Evolutionary conservation across 2,113 vertebrate genomes (phyloP), one percentile per base, ranked within the genome.

Genomic region (Ochotona curzoniae): DNA sequence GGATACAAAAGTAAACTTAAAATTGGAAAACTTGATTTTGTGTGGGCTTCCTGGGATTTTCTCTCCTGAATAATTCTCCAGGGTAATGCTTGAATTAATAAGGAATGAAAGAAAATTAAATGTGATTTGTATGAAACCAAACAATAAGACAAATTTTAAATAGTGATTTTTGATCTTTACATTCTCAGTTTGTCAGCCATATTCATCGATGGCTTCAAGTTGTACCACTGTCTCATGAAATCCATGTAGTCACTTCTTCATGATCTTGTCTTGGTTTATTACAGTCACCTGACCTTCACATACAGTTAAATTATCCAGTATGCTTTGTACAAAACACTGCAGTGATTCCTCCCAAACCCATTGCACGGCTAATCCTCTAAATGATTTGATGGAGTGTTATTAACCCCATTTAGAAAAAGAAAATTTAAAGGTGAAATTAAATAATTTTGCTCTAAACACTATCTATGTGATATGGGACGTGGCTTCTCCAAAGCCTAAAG

Each of bases 401-500:
- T 87, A 83, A 91, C 94, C 51, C 21, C 83, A 76, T 74, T 80
- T 95, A 87, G 38, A 86, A 89, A 30, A 89, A 49, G 12, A 44
- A 71, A 80, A 61, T n/a, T 67, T 89, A 93, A 87, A 67, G 38
- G 8, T 89, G 4, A 71, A 71, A 79, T 95, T 80, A 89, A 89
- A 90, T 67, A 92, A 93, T 57, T 93, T 21, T 32, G 80, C 69
- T 69, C 90, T 28, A 25, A 91, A 63, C 91, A 75, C 71, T 32
- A 79, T 4, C 61, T 89, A 11, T 73, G 35, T 80, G 23, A 17
- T 44, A 3, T 47, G 60, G 2, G 0, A 18, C 38, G 35, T 32
- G 13, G 57, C 18, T 86, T 83, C 25, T 47, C 2, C n/a, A 87
- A 90, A 63, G 11, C 0, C 10, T 83, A 8, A 74, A 79, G 26